Percentiles rank a stretch among this genome's conserved stretches.
These are phyloP conservation scores for Microctonus hyperodae DNA, from an alignment of 2,888 invertebrate species.

Conservation along the genomic window DNA sequence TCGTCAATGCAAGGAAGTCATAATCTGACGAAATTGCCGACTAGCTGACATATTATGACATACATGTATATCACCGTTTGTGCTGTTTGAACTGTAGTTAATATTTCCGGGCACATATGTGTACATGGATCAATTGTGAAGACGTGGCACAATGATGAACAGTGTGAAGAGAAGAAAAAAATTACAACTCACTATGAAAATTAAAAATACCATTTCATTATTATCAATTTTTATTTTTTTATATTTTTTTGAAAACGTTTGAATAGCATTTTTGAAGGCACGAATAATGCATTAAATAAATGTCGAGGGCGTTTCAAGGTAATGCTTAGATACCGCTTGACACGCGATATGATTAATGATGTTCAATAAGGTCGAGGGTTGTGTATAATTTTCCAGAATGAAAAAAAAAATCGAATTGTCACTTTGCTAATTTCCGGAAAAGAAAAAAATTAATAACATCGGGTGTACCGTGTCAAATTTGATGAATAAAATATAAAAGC, in stretches of 20 bases:
- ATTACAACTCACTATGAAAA: not conserved
- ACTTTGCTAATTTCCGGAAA: constrained; percentile 1
- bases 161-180: not conserved
- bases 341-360: constrained; percentile 10
- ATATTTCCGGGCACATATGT: not conserved
- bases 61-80: constrained; percentile 52
- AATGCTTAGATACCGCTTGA: not conserved
- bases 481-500: not conserved
- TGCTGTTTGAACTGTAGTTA: constrained; percentile 39
- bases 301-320: constrained; percentile 1
- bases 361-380: not conserved
- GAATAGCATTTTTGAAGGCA: not conserved
- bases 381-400: not conserved
- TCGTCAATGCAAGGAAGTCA: constrained; percentile 10
- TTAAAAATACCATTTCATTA: not conserved
- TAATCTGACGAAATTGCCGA: constrained; percentile 21
- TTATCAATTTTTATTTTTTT: not conserved
- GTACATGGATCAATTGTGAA: not conserved
- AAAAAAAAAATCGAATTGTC: constrained; percentile 10
- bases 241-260: not conserved
- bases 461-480: not conserved
- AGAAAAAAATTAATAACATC: constrained; percentile 4
- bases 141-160: not conserved
- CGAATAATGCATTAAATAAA: constrained; percentile 9
- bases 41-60: constrained; percentile 3